phyloP scores from a whole-genome alignment of 53 echinoderm and acorn worm genomes.

The Crossaster papposus region DNA sequence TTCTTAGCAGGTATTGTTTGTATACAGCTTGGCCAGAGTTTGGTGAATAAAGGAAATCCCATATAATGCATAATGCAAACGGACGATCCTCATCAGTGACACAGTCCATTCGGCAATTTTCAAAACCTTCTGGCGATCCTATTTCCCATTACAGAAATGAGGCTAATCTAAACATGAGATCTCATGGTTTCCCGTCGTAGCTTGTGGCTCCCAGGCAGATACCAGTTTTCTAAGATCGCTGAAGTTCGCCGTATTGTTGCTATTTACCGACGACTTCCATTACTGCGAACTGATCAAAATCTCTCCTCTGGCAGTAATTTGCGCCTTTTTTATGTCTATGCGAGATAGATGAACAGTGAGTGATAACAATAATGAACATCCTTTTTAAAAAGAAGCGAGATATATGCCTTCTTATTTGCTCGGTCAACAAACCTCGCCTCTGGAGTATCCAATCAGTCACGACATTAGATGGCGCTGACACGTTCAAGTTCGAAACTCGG shows the following conservation, averaged over 20 bases:
- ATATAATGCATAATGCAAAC: no score
- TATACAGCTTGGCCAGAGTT: no score
- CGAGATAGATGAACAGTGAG: background rate
- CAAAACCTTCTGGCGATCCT: background rate
- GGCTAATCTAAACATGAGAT: background rate
- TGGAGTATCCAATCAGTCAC: background rate
- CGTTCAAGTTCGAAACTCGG: background rate
- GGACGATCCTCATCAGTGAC: no score
- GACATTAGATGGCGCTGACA: background rate
- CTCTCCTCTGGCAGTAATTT: conserved; percentile 1
- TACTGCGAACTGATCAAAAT: conserved; percentile 3
- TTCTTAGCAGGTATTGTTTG: no score
- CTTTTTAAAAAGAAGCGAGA: background rate
- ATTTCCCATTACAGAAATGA: background rate
- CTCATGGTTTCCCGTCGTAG: background rate
- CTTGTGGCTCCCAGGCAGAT: background rate
- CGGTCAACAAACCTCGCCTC: background rate
- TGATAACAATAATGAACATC: background rate
- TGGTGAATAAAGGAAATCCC: no score
- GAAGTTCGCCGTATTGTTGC: background rate
- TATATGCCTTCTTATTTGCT: background rate
- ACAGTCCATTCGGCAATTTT: background rate
- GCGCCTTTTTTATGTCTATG: conserved; percentile 31
- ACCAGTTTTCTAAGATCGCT: background rate
- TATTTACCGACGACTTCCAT: conserved; percentile 30